phyloP scores from a whole-genome alignment of 2,888 invertebrate genomes.

The Polymixis lichenea region DNA sequence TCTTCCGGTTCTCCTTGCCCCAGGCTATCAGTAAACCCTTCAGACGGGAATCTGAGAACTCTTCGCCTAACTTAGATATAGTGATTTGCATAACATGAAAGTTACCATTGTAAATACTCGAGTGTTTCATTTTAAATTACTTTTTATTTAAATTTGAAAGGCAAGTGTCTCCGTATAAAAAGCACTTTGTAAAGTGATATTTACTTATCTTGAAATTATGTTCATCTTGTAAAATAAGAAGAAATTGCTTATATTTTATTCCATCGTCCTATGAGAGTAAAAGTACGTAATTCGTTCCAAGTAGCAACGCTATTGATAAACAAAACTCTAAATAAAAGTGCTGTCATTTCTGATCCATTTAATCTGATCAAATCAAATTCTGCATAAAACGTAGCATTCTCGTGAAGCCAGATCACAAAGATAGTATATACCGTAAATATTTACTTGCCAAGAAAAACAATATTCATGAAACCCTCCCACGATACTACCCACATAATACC shows the following conservation, averaged over 20 bases:
- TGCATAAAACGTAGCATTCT: not conserved
- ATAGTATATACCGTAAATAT: not conserved
- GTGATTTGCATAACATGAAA: slow-evolving; percentile 67
- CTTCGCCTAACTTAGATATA: slow-evolving; percentile 66
- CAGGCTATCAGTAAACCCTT: slow-evolving; percentile 60
- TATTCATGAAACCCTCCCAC: slow-evolving; percentile 17
- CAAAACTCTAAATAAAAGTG: not conserved
- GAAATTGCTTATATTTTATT: slow-evolving; percentile 4
- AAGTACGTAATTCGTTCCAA: not conserved
- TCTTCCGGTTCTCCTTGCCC: slow-evolving; percentile 15
- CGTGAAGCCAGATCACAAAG: not conserved
- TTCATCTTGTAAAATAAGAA: not conserved
- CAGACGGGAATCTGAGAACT: slow-evolving; percentile 58
- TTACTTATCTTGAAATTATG: not conserved
- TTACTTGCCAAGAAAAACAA: slow-evolving; percentile 1
- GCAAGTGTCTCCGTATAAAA: slow-evolving; percentile 21
- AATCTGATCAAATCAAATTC: not conserved
- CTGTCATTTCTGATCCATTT: not conserved
- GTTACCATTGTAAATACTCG: slow-evolving; percentile 47
- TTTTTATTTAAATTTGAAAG: slow-evolving; percentile 40
- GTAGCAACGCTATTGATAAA: not conserved
- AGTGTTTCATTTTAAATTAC: slow-evolving; percentile 41
- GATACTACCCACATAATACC: slow-evolving; percentile 31
- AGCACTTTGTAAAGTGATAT: slow-evolving; percentile 17
- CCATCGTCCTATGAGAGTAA: not conserved